Conservation (phyloP, 2,113 vertebrate genomes). For the Riparia riparia region DNA sequence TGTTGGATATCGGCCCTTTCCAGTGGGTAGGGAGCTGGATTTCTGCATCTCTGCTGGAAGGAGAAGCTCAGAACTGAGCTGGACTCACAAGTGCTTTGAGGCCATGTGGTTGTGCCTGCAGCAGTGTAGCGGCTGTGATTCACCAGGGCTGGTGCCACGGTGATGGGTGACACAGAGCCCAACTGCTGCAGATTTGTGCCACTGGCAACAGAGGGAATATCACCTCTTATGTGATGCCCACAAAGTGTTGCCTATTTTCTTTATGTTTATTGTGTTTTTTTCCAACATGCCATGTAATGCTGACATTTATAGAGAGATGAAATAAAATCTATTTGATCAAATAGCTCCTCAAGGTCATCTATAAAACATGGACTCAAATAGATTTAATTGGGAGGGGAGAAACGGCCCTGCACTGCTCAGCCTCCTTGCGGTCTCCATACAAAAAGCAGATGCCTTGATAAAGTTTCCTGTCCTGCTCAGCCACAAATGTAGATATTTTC, state of each 20-base stretch:
- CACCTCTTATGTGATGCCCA: background rate
- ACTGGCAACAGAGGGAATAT: background rate
- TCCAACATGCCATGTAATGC: background rate
- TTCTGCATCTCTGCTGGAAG: background rate
- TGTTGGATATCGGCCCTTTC: rapidly evolving
- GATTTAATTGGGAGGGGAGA: background rate
- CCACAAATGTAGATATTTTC: background rate
- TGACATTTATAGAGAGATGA: background rate
- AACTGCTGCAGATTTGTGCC: background rate
- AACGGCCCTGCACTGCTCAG: background rate
- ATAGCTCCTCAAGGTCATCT: background rate
- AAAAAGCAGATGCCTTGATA: background rate
- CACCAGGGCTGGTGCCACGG: rapidly evolving
- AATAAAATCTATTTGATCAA: background rate
- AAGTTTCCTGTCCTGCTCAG: background rate
- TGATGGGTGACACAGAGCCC: background rate
- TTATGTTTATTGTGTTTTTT: background rate
- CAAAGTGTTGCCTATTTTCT: background rate
- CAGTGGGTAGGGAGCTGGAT: background rate
- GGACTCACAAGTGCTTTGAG: background rate
- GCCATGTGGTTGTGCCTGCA: rapidly evolving
- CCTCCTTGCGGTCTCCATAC: background rate
- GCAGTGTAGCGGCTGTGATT: background rate
- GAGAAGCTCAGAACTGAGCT: background rate
- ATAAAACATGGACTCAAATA: background rate